Conservation (phyloP, 2,888 invertebrate genomes). For the Neoascia interrupta region DNA sequence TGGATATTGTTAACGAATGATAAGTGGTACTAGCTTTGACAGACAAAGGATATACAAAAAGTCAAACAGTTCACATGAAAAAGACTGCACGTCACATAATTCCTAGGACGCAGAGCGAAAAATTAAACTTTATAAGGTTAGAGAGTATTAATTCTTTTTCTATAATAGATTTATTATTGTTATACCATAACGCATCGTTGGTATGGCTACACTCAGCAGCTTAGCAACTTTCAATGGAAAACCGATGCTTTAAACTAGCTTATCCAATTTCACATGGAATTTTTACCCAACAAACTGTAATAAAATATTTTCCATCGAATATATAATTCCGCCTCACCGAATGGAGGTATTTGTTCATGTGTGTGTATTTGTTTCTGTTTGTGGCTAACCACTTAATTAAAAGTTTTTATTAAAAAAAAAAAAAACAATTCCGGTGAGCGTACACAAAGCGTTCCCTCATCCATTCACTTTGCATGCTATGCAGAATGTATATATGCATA, state of each 20-base stretch:
- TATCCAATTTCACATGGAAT: constrained; percentile 32
- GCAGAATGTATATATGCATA: not conserved
- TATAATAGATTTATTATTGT: not conserved
- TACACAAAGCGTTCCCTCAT: constrained; percentile 1
- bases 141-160: too few relatives aligned
- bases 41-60: too few relatives aligned
- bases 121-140: too few relatives aligned
- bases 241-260: constrained; percentile 43
- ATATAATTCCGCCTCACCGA: too few relatives aligned
- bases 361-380: constrained; percentile 58
- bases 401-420: constrained; percentile 55
- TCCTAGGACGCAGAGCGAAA: too few relatives aligned
- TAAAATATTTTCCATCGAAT: constrained; percentile 31
- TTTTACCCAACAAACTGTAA: constrained; percentile 5
- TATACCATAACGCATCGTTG: too few relatives aligned
- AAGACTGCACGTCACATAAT: too few relatives aligned
- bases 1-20: too few relatives aligned
- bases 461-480: not conserved
- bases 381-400: constrained; percentile 67
- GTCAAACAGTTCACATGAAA: too few relatives aligned
- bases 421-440: constrained; percentile 50
- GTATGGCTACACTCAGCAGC: too few relatives aligned
- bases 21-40: too few relatives aligned
- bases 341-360: too few relatives aligned
- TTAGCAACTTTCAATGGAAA: constrained; percentile 25